Evolutionary conservation across 2,797 vertebrate genomes (phyloP).

Genomic region (Aeoliscus strigatus): DNA sequence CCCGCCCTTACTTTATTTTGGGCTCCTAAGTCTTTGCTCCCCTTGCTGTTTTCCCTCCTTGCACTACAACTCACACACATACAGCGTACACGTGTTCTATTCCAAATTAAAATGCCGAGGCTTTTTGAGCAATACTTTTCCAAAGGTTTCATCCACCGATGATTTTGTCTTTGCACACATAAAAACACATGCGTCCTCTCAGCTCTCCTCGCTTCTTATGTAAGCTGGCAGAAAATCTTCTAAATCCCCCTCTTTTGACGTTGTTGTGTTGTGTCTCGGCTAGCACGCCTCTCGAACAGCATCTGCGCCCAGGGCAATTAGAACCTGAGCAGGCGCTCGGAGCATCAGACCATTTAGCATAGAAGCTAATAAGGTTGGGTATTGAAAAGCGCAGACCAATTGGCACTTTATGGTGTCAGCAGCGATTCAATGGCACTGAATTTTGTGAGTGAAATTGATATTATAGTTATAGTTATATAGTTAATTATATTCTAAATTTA

Average conservation of each 20-base stretch:
- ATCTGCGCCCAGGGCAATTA: conserved; percentile 87
- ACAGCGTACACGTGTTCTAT: conserved; percentile 25
- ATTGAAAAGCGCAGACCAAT: conserved; percentile 6
- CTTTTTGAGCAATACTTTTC: conserved; percentile 67
- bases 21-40: too few species aligned
- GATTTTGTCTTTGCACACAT: conserved; percentile 58
- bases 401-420: conserved; percentile 15
- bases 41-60: conserved; percentile 24
- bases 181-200: conserved; percentile 48
- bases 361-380: conserved; percentile 52
- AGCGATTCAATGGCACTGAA: conserved; percentile 25
- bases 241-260: conserved; percentile 79
- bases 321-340: conserved; percentile 67
- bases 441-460: too few species aligned
- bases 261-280: conserved; percentile 81
- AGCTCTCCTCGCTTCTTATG: conserved; percentile 58
- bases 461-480: too few species aligned
- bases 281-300: conserved; percentile 56
- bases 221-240: conserved; percentile 77
- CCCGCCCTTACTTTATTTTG: conserved; percentile 29
- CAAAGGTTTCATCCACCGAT: conserved; percentile 76
- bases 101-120: conserved; percentile 70
- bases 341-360: conserved; percentile 63
- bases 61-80: conserved; percentile 20
- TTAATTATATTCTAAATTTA: too few species aligned